phyloP scores from a whole-genome alignment of 2,888 invertebrate species.

The Saturnia japonica region DNA sequence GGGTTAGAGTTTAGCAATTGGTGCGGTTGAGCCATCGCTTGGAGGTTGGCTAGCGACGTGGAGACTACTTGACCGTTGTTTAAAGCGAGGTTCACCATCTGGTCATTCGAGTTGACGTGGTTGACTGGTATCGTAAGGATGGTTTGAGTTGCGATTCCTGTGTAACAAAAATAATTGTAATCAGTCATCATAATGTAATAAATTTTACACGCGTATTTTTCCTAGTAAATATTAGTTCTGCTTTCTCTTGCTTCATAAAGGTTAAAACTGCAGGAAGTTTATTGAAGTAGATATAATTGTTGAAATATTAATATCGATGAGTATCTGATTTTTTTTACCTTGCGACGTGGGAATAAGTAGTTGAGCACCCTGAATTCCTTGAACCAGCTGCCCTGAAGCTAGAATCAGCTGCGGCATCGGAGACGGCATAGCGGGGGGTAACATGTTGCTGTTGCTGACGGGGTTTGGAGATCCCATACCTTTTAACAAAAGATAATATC shows the following conservation, averaged over 20 bases:
- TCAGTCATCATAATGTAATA: not conserved
- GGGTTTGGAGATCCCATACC: conserved; percentile 76
- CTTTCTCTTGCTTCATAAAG: not conserved
- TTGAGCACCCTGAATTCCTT: conserved; percentile 96
- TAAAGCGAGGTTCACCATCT: conserved; percentile 90
- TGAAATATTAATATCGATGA: not conserved
- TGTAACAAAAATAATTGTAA: conserved; percentile 29
- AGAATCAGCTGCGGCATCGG: conserved; percentile 95
- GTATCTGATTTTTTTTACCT: conserved; percentile 79
- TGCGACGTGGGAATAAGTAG: conserved; percentile 97
- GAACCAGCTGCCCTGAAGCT: conserved; percentile 94
- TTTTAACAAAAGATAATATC: conserved; percentile 35
- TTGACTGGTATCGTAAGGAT: conserved; percentile 97
- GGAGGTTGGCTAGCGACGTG: conserved; percentile 90
- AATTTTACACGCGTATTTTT: not conserved
- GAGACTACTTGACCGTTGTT: conserved; percentile 94
- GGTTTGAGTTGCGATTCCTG: conserved; percentile 97
- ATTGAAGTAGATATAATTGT: not conserved
- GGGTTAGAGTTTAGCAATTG: conserved; percentile 84
- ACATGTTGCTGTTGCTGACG: conserved; percentile 79
- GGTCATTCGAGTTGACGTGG: conserved; percentile 89
- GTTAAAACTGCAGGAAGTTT: not conserved
- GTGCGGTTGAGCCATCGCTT: conserved; percentile 88
- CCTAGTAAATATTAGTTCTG: not conserved
- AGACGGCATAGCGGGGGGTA: conserved; percentile 84